Conservation (phyloP, 2,888 invertebrate genomes). For the Xanthorhoe spadicearia region DNA sequence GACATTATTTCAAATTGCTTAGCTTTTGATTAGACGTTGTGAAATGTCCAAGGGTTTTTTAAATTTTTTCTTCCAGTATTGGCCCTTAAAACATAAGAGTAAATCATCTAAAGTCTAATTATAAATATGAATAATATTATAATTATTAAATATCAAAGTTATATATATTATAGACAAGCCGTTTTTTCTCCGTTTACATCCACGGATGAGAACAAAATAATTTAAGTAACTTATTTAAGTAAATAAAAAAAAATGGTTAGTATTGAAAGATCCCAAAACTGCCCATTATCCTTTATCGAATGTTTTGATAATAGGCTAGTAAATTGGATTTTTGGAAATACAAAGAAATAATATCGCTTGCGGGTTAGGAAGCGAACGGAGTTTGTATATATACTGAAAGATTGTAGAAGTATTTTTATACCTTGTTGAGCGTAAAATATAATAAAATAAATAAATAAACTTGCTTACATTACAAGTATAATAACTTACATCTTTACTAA, state of each 20-base stretch:
- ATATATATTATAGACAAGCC: too few relatives aligned
- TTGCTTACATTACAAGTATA: too few relatives aligned
- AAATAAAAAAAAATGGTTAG: neutral
- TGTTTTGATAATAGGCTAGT: conserved; percentile 29
- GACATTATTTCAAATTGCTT: too few relatives aligned
- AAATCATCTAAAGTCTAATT: too few relatives aligned
- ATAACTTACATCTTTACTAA: too few relatives aligned
- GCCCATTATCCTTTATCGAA: conserved; percentile 17
- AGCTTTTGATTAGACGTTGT: too few relatives aligned
- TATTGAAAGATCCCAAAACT: neutral
- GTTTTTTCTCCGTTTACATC: neutral
- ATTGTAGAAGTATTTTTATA: neutral
- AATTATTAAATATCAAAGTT: too few relatives aligned
- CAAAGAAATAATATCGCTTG: conserved; percentile 27
- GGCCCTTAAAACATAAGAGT: too few relatives aligned
- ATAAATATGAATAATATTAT: too few relatives aligned
- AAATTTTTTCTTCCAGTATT: too few relatives aligned
- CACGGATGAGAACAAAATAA: neutral
- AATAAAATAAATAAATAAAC: neutral
- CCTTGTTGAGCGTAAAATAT: neutral
- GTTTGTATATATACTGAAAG: conserved; percentile 8
- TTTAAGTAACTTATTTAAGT: neutral
- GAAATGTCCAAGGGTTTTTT: too few relatives aligned
- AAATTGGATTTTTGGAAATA: conserved; percentile 33
- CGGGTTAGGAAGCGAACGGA: conserved; percentile 13